Percentiles rank a stretch among this genome's conserved stretches.
Evolutionary conservation across 2,888 invertebrate genomes (phyloP).

Genomic region (Eupithecia exiguata): DNA sequence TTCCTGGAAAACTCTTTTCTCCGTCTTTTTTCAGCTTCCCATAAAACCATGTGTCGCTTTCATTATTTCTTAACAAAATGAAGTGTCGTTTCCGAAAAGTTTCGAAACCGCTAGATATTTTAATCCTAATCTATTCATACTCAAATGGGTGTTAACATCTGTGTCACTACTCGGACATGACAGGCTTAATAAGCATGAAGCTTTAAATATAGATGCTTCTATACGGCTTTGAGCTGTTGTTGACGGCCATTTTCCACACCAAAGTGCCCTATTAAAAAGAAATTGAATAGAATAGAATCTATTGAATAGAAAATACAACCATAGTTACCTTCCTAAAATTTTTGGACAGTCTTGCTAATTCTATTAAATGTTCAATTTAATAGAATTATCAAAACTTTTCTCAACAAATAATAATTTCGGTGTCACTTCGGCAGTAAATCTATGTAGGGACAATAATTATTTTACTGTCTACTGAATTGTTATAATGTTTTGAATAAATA

Average conservation of each 20-base stretch:
- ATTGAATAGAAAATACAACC: too few relatives aligned
- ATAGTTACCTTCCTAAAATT: too few relatives aligned
- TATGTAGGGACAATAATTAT: not conserved
- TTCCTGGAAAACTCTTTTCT: not conserved
- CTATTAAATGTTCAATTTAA: too few relatives aligned
- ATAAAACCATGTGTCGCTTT: not conserved
- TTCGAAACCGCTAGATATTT: conserved; percentile 32
- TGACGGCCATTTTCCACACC: not conserved
- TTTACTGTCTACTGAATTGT: not conserved
- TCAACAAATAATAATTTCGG: not conserved
- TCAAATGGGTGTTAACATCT: conserved; percentile 43
- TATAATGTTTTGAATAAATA: too few relatives aligned
- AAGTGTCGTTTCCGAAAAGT: conserved; percentile 21
- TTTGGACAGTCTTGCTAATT: too few relatives aligned
- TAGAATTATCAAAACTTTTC: too few relatives aligned
- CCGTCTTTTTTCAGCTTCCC: not conserved
- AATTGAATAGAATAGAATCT: too few relatives aligned
- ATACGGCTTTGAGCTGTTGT: not conserved
- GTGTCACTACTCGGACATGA: conserved; percentile 48
- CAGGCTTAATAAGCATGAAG: conserved; percentile 63
- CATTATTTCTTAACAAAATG: conserved; percentile 7
- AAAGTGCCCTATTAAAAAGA: not conserved
- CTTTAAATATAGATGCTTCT: conserved; percentile 36
- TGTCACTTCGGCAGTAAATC: not conserved
- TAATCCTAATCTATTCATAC: conserved; percentile 37